Evolutionary conservation across 2,797 vertebrate species (phyloP), one percentile per base, ranked within the genome.

Genomic region (Enteromius fasciolatus): DNA sequence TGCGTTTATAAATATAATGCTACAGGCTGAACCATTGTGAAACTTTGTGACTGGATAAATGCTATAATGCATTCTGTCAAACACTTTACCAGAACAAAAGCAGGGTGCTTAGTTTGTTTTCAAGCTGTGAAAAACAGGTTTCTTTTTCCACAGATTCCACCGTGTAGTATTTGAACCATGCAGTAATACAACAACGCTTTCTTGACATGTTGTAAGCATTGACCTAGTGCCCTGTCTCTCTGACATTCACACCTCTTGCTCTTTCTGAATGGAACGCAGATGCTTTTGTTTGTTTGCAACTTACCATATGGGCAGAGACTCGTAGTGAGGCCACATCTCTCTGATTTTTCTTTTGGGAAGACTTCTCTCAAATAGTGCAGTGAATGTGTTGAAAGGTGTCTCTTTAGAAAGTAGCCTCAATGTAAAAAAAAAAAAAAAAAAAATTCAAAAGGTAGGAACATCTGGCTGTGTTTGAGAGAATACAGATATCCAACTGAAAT

Each of bases 181-280:
- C 59, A 77, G 68, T 48, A 76, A 74, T n/a, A 23, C 57, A 69
- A 6, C 23, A 23, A 33, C 57, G 74, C 76, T 74, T 83, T 64
- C 72, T 64, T 64, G 44, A 81, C 80, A 84, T 84, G 80, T 80
- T 80, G 64, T 73, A 52, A 76, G 70, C 76, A 52, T 83, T 87
- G 86, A 87, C 80, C 83, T 66, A 36, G 48, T 72, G 86, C 39
- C 76, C 76, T 10, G 64, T 63, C 69, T 63, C 39, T 64, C 67
- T 70, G 83, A 87, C 83, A 79, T 70, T 75, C 80, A 83, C 76
- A 84, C 64, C 61, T 81, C 70, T 87, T 78, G 80, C 80, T 76
- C 66, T 66, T 68, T 33, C 80, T 36, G 83, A 84, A 84, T 80
- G 86, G 86, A 85, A 87, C 83, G 83, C 59, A 66, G 72, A 70